Evolutionary conservation across 2,888 invertebrate species (phyloP).

Genomic region (Stenotaenia linearis): DNA sequence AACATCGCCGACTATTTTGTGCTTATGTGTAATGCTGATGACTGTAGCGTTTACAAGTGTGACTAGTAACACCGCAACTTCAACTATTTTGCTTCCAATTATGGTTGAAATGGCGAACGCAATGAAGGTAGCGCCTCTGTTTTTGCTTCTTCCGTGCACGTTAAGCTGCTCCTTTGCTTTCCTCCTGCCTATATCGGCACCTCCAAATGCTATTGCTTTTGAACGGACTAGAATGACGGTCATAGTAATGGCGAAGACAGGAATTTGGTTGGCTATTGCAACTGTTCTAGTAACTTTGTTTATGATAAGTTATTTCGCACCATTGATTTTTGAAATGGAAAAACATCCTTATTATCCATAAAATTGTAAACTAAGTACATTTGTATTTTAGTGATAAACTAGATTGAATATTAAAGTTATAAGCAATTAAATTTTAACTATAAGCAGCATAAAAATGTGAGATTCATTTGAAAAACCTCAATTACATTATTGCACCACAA

Average conservation of each 20-base stretch:
- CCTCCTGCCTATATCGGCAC: slow-evolving; percentile 12
- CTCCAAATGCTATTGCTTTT: slow-evolving; percentile 17
- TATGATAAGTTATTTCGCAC: background rate
- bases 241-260: background rate
- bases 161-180: background rate
- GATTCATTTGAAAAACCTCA: too few species aligned
- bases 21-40: background rate
- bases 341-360: too few species aligned
- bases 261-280: background rate
- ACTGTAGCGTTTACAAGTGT: background rate
- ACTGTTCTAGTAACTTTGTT: background rate
- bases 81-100: background rate
- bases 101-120: background rate
- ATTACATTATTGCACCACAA: too few species aligned
- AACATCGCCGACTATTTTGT: background rate
- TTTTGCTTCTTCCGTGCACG: background rate
- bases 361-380: too few species aligned
- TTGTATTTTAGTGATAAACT: too few species aligned
- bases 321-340: background rate
- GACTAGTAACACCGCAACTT: slow-evolving; percentile 19
- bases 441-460: too few species aligned
- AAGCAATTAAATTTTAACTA: too few species aligned
- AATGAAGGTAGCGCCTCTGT: background rate
- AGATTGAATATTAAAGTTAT: too few species aligned
- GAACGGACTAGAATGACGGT: background rate